phyloP scores from a whole-genome alignment of 2,797 vertebrate species.

The Malacoctenus gilli region DNA sequence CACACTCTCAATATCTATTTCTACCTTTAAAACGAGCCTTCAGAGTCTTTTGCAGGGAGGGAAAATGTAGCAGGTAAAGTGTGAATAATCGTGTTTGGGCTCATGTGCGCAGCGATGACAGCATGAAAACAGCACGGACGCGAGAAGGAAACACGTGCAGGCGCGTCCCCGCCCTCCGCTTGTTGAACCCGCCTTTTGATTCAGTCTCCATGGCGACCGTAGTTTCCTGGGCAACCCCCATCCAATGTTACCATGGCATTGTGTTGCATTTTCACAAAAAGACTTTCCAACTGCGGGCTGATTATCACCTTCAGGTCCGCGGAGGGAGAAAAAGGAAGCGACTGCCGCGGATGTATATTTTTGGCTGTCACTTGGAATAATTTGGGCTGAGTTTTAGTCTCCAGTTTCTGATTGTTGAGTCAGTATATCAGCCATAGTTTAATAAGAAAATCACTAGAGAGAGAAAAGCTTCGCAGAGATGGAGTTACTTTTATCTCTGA shows the following conservation, averaged over 20 bases:
- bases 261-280: constrained; percentile 81
- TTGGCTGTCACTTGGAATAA: neutral
- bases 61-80: neutral
- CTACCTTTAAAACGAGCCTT: neutral
- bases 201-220: constrained; percentile 93
- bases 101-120: constrained; percentile 42
- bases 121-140: constrained; percentile 42
- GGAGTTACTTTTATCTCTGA: too few species aligned
- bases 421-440: too few species aligned
- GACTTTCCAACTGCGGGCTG: constrained; percentile 84
- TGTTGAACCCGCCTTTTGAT: constrained; percentile 86
- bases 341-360: neutral
- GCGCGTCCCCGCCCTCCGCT: constrained; percentile 81
- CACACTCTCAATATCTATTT: constrained; percentile 37
- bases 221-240: constrained; percentile 97
- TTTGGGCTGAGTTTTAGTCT: neutral
- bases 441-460: too few species aligned
- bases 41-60: neutral
- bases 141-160: constrained; percentile 49
- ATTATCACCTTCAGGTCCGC: constrained; percentile 47
- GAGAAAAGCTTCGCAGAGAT: too few species aligned
- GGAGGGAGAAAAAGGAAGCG: neutral
- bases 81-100: constrained; percentile 21
- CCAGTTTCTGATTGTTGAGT: too few species aligned
- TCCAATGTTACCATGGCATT: constrained; percentile 88